Conservation (phyloP, 30 jellyfish, hydroid and myxozoan species). For the Mastigias papua region DNA sequence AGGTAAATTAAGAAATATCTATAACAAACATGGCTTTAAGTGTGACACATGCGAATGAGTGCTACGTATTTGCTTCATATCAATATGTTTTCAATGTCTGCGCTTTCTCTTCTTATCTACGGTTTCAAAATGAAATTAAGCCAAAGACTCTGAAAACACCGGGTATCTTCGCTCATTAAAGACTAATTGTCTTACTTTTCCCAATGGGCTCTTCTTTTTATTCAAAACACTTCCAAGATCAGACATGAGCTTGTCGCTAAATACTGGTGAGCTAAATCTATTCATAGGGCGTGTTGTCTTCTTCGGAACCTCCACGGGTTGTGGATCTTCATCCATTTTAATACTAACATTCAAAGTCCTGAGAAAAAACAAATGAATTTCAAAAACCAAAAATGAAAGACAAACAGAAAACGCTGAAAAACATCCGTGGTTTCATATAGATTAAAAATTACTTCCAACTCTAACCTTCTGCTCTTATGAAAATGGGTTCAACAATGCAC, state of each 20-base stretch:
- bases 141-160: neutral
- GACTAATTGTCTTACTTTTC: slow-evolving; percentile 6
- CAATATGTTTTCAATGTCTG: too few species aligned
- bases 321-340: slow-evolving; percentile 9
- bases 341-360: slow-evolving; percentile 18
- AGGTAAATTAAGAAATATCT: too few species aligned
- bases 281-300: slow-evolving; percentile 28
- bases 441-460: too few species aligned
- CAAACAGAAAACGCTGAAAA: too few species aligned
- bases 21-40: too few species aligned
- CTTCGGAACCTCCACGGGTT: slow-evolving; percentile 21
- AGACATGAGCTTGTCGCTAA: slow-evolving; percentile 43
- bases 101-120: too few species aligned
- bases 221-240: slow-evolving; percentile 68
- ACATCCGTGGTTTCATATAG: too few species aligned
- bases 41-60: too few species aligned
- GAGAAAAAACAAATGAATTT: neutral
- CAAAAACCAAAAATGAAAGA: too few species aligned
- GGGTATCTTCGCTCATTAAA: neutral
- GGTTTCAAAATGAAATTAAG: neutral
- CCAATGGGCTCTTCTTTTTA: slow-evolving; percentile 42
- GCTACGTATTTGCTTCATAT: too few species aligned
- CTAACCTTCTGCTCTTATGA: too few species aligned
- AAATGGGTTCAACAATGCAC: too few species aligned
- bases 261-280: slow-evolving; percentile 63